These are phyloP conservation scores for Lordiphosa collinella DNA, from an alignment of 1,140 invertebrate species.

Conservation along the genomic window DNA sequence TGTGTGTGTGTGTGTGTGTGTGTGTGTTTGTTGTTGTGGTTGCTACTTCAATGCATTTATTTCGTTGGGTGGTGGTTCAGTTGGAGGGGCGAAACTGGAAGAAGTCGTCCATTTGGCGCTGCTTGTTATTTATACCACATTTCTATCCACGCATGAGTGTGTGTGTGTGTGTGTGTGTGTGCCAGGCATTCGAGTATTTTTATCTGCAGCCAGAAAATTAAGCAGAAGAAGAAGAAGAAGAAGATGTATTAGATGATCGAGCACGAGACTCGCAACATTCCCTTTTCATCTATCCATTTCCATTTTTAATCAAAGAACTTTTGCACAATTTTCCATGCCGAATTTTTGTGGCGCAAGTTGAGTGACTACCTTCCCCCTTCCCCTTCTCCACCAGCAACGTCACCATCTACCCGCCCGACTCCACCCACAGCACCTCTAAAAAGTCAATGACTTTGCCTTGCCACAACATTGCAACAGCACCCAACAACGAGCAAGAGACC, in stretches of 20 bases:
- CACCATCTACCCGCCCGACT: background rate
- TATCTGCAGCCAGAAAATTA: too few relatives aligned
- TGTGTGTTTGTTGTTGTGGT: constrained; percentile 1
- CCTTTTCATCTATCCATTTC: too few relatives aligned
- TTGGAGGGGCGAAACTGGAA: background rate
- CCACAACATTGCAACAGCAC: background rate
- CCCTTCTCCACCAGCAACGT: too few relatives aligned
- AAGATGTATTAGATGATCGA: too few relatives aligned
- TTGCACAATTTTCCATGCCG: too few relatives aligned
- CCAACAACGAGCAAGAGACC: background rate
- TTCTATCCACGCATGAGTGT: background rate
- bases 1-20: background rate
- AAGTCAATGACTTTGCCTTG: constrained; percentile 1
- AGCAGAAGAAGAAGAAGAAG: too few relatives aligned
- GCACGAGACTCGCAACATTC: too few relatives aligned
- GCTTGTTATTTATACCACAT: background rate
- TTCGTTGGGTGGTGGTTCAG: constrained; percentile 1
- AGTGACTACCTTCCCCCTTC: too few relatives aligned
- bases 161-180: background rate
- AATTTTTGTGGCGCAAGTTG: too few relatives aligned
- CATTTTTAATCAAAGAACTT: background rate
- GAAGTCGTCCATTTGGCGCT: constrained; percentile 4
- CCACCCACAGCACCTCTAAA: background rate
- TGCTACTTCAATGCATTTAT: constrained; percentile 10
- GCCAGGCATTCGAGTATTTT: too few relatives aligned